These are phyloP conservation scores for Cerastis rubricosa DNA, from an alignment of 2,888 invertebrate species.

Conservation along the genomic window DNA sequence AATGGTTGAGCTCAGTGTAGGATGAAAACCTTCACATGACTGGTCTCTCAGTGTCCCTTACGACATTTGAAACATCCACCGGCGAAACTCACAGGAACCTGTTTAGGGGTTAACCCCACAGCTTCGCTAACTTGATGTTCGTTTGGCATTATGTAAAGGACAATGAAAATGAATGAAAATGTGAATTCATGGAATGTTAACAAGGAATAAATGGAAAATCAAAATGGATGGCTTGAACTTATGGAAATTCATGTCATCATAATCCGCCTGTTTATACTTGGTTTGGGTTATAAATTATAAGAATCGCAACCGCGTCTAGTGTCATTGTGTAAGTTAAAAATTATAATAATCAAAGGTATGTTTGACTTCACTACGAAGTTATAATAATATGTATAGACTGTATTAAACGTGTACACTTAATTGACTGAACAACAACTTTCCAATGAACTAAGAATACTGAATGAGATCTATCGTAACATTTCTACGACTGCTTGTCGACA, in stretches of 20 bases:
- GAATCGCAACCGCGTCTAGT: background rate
- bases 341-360: background rate
- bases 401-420: slow-evolving; percentile 24
- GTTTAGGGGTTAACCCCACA: too few relatives aligned
- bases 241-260: background rate
- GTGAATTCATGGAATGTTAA: background rate
- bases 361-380: background rate
- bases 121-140: background rate
- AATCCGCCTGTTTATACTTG: background rate
- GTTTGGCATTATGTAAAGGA: background rate
- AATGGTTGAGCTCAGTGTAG: background rate
- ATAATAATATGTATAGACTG: background rate
- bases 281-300: too few relatives aligned
- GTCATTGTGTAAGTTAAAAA: too few relatives aligned
- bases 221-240: too few relatives aligned
- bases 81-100: too few relatives aligned
- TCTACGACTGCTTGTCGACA: slow-evolving; percentile 82
- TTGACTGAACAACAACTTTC: slow-evolving; percentile 55
- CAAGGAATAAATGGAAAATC: background rate
- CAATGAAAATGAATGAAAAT: background rate
- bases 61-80: background rate
- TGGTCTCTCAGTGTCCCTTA: background rate
- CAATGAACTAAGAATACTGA: slow-evolving; percentile 61
- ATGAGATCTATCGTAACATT: slow-evolving; percentile 76
- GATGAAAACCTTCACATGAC: background rate